A percentile compares a stretch with the other conserved stretches of the same genome.
These are phyloP conservation scores for Centroberyx gerrardi DNA, from an alignment of 2,797 vertebrate species.

Conservation along the genomic window DNA sequence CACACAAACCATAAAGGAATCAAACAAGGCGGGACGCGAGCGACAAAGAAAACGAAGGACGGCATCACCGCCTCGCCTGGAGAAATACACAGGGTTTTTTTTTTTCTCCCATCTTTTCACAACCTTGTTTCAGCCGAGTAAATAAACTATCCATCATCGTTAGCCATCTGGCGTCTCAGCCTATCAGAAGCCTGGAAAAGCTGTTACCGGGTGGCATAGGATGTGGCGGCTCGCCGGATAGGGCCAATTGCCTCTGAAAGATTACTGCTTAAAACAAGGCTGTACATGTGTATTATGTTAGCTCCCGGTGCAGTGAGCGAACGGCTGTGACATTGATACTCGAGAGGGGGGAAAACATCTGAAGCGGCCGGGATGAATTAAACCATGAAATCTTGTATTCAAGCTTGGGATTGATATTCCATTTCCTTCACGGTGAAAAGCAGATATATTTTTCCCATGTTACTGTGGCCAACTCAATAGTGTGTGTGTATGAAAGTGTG, in stretches of 20 bases:
- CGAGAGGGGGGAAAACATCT: conserved; percentile 14
- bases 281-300: conserved; percentile 66
- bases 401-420: conserved; percentile 53
- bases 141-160: conserved; percentile 83
- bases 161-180: conserved; percentile 70
- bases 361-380: conserved; percentile 53
- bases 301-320: conserved; percentile 27
- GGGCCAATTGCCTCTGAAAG: conserved; percentile 78
- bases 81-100: conserved; percentile 25
- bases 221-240: conserved; percentile 64
- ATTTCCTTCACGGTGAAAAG: conserved; percentile 30
- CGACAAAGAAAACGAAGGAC: conserved; percentile 25
- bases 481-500: conserved; percentile 24
- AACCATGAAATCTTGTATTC: conserved; percentile 46
- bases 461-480: conserved; percentile 3
- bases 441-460: conserved; percentile 48
- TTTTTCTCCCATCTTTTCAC: conserved; percentile 42
- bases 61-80: conserved; percentile 15
- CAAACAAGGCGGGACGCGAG: conserved; percentile 31
- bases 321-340: not conserved
- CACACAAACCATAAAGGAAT: conserved; percentile 27
- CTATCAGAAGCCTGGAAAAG: conserved; percentile 70
- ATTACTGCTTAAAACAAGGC: conserved; percentile 73
- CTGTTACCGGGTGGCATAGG: conserved; percentile 72
- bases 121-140: conserved; percentile 77